Conservation (phyloP, 2,797 vertebrate species). For the Sphenopsis melanotis region DNA sequence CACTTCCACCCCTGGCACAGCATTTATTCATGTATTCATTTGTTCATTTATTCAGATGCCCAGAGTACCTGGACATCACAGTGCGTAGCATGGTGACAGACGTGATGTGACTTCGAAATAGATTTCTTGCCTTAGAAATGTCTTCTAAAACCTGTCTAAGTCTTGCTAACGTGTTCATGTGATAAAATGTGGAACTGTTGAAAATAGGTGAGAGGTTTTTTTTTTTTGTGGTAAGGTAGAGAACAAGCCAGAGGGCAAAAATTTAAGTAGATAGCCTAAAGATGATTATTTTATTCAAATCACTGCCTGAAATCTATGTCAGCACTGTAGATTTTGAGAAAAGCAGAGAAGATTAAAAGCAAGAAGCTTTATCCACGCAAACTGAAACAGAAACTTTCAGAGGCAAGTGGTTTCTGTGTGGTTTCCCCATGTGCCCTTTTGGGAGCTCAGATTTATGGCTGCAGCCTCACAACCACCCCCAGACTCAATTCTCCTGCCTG, state of each 20-base stretch:
- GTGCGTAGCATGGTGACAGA: not conserved
- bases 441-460: not conserved
- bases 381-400: not conserved
- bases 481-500: not conserved
- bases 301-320: not conserved
- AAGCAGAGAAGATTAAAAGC: not conserved
- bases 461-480: not conserved
- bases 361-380: not conserved
- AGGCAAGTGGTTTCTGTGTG: not conserved
- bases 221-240: not conserved
- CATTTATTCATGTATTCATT: not conserved
- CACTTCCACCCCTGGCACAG: not conserved
- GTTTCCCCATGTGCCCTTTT: not conserved
- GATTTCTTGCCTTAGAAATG: not conserved
- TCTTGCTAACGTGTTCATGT: not conserved
- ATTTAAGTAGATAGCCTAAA: not conserved
- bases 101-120: not conserved
- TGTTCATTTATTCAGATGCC: not conserved
- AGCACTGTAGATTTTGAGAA: not conserved
- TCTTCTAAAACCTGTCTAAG: not conserved
- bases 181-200: not conserved
- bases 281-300: not conserved
- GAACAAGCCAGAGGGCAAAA: not conserved
- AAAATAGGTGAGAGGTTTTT: not conserved
- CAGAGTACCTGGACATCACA: not conserved